These are phyloP conservation scores for Halocynthia aurantium DNA, from an alignment of 23 tunicate genomes.

Conservation along the genomic window DNA sequence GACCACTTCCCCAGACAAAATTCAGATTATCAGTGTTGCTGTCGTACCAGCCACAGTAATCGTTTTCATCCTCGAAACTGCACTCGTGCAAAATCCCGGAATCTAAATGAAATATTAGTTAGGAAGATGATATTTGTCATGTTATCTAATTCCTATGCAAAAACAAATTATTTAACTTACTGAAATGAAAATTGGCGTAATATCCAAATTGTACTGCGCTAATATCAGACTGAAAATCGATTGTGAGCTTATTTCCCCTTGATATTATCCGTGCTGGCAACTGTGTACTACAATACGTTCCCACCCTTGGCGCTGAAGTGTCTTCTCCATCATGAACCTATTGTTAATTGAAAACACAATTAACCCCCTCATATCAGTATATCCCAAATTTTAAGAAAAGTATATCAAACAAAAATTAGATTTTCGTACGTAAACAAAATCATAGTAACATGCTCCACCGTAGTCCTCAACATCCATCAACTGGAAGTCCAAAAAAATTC, in stretches of 20 bases:
- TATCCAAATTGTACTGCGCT: constrained; percentile 51
- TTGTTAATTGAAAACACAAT: background rate
- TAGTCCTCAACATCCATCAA: constrained; percentile 72
- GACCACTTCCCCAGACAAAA: constrained; percentile 32
- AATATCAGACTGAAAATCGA: constrained; percentile 45
- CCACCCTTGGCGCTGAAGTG: constrained; percentile 23
- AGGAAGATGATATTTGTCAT: background rate
- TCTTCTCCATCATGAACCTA: constrained; percentile 72
- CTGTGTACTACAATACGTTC: constrained; percentile 52
- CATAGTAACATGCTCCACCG: constrained; percentile 76
- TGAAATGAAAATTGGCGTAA: constrained; percentile 43
- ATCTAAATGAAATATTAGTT: background rate
- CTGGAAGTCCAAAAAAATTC: constrained; percentile 45
- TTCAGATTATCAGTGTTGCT: constrained; percentile 44
- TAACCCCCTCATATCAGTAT: background rate
- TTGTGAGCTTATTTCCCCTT: constrained; percentile 43
- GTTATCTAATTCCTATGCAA: background rate
- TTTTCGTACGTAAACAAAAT: constrained; percentile 62
- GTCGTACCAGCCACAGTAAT: constrained; percentile 52
- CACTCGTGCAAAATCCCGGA: constrained; percentile 22
- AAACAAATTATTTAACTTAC: constrained; percentile 14
- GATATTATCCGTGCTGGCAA: constrained; percentile 36
- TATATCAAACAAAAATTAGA: background rate
- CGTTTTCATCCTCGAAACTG: constrained; percentile 49
- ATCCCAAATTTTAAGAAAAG: background rate